phyloP scores from a whole-genome alignment of 92 coral and sea anemone genomes.

The Bergia puertoricense region DNA sequence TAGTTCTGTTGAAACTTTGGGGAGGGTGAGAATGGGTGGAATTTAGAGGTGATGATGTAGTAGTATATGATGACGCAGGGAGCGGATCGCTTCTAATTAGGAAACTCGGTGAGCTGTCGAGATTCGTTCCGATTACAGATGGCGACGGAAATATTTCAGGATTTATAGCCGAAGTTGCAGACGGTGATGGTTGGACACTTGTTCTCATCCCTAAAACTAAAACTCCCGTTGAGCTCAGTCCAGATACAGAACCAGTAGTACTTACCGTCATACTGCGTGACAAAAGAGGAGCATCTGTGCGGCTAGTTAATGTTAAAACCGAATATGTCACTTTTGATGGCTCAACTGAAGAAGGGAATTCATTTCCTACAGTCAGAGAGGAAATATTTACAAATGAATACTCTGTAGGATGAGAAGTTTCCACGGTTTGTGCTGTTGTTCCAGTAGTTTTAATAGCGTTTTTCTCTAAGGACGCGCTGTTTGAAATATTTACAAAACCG shows the following conservation, averaged over 20 bases:
- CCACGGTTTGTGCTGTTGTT: background rate
- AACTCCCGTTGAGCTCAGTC: background rate
- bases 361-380: background rate
- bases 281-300: background rate
- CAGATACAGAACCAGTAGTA: background rate
- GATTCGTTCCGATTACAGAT: background rate
- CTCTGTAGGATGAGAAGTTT: background rate
- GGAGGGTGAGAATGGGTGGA: background rate
- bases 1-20: background rate
- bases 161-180: background rate
- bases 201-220: background rate
- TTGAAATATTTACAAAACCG: background rate
- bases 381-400: background rate
- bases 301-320: background rate
- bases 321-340: background rate
- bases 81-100: background rate
- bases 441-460: background rate
- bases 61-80: background rate
- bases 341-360: background rate
- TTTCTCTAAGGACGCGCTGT: constrained; percentile 12
- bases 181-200: background rate
- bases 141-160: background rate
- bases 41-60: background rate
- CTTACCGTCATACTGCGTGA: background rate
- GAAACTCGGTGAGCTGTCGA: background rate